Conservation (phyloP, 2,797 vertebrate genomes). For the Sciaenops ocellatus region DNA sequence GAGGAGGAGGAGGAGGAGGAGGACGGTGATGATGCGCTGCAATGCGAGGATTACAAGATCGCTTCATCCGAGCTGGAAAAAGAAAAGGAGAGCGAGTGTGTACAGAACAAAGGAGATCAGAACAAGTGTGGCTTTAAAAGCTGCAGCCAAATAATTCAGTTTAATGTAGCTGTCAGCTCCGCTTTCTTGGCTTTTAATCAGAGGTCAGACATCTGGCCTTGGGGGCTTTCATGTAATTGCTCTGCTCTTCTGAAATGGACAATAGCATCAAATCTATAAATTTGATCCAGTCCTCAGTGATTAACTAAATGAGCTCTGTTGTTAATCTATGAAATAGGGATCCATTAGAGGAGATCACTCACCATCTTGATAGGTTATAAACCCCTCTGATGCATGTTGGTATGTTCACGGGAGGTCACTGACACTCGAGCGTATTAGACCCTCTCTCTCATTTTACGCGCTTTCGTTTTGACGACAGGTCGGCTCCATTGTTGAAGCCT, state of each 20-base stretch:
- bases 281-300: constrained; percentile 69
- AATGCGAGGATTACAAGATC: constrained; percentile 57
- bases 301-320: constrained; percentile 74
- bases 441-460: constrained; percentile 18
- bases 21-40: too few relatives aligned
- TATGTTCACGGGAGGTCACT: constrained; percentile 13
- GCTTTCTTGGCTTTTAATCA: constrained; percentile 50
- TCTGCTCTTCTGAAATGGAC: constrained; percentile 57
- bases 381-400: constrained; percentile 11
- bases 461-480: constrained; percentile 34
- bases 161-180: constrained; percentile 36
- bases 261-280: constrained; percentile 68
- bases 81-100: not conserved
- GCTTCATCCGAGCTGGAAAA: constrained; percentile 1
- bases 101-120: constrained; percentile 34
- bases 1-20: too few relatives aligned
- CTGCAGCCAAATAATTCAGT: constrained; percentile 33
- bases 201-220: constrained; percentile 56
- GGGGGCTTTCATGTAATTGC: constrained; percentile 53
- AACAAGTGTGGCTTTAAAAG: not conserved
- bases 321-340: constrained; percentile 65
- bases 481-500: constrained; percentile 9
- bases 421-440: constrained; percentile 5
- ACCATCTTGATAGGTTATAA: constrained; percentile 37
- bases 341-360: constrained; percentile 68